phyloP scores from a whole-genome alignment of 2,797 vertebrate species.

The Nasua narica region DNA sequence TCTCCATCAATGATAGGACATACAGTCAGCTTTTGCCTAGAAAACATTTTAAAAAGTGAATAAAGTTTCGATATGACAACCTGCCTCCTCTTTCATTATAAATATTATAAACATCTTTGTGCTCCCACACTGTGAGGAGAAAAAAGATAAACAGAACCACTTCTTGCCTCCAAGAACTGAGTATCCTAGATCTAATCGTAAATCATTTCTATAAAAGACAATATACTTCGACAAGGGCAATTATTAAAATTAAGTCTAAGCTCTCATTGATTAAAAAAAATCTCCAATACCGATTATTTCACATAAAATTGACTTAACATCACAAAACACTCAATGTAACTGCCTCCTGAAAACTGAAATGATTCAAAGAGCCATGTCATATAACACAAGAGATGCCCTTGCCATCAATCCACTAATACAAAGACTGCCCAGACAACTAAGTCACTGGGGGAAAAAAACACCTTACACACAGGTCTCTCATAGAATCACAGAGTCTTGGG shows the following conservation, averaged over 20 bases:
- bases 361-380: not conserved
- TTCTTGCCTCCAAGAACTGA: not conserved
- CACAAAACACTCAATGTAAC: not conserved
- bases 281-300: not conserved
- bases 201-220: not conserved
- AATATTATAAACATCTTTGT: not conserved
- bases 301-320: not conserved
- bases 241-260: conserved; percentile 25
- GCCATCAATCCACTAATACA: not conserved
- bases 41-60: not conserved
- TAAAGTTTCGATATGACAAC: not conserved
- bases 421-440: not conserved
- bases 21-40: conserved; percentile 89
- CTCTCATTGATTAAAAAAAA: not conserved
- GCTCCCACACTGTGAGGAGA: not conserved
- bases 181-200: not conserved
- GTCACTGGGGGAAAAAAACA: not conserved
- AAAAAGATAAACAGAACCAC: not conserved
- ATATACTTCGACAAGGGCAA: not conserved
- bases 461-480: not conserved
- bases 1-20: conserved; percentile 90
- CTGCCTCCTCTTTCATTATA: not conserved
- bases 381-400: not conserved
- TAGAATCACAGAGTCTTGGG: not conserved
- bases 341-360: conserved; percentile 33